Base-by-base conservation (phyloP, 2,888 invertebrate genomes). In the Aelia acuminata region DNA sequence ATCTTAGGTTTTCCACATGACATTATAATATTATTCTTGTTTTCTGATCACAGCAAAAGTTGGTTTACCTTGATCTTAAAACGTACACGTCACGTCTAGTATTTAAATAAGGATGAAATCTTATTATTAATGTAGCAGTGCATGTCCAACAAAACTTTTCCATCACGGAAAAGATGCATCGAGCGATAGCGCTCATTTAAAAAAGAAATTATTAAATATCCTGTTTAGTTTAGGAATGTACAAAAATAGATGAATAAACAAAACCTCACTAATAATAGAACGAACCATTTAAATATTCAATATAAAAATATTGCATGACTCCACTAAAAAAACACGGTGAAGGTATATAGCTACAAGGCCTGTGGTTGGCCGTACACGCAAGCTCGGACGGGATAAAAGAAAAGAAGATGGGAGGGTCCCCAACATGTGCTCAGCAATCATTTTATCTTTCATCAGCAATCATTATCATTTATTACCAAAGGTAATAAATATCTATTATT, bases 301-400 rank as follows among this genome's bases (percentile, higher is more conserved):
- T 63, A 63, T 31, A 63, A 63, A n/a, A 63, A 63, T 63, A 63
- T 63, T 31, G 63, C 63, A 63, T 63, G 63, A 63, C 63, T 15
- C 4, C n/a, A 57, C 57, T 5, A 26, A 18, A 18, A 26, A 63
- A 31, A 26, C 26, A 1, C 31, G 63, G 63, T 31, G 26, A 63
- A 26, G 4, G 3, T n/a, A n/a, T n/a, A n/a, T n/a, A n/a, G n/a
- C 1, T 31, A 63, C 63, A 63, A 3, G 5, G 26, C 26, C 57
- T 57, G 57, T 26, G 57, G 57, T 57, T 57, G n/a, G 57, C 57
- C 57, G n/a, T n/a, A 63, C 63, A 63, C 63, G 63, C 63, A 31
- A 63, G 63, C 31, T 26, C 11, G 5, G 18, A 10, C 63, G 18
- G 18, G 63, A 4, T 31, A 63, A 63, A 63, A 63, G 15, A 63